Evolutionary conservation across 2,113 vertebrate species (phyloP).

Genomic region (Melanostigma gelatinosum): DNA sequence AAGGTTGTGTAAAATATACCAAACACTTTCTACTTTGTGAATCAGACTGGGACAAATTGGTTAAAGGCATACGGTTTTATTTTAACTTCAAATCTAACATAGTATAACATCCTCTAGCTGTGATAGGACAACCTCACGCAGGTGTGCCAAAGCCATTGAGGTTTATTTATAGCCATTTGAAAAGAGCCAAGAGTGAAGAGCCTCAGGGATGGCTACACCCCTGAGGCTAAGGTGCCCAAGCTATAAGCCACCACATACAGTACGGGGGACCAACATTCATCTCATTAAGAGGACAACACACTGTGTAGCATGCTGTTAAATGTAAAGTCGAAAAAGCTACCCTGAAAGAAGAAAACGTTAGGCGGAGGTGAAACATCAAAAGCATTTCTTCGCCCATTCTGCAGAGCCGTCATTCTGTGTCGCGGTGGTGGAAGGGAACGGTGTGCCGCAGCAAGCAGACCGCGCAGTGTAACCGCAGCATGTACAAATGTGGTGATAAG

Average conservation of each 20-base stretch:
- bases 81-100: neutral
- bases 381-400: constrained; percentile 61
- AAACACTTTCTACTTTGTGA: constrained; percentile 35
- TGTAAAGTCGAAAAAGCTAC: constrained; percentile 47
- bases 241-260: constrained; percentile 17
- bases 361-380: constrained; percentile 73
- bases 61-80: neutral
- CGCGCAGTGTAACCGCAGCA: constrained; percentile 38
- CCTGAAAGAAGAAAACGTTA: constrained; percentile 78
- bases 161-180: neutral
- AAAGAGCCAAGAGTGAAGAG: constrained; percentile 16
- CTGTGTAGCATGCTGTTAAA: constrained; percentile 11
- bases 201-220: constrained; percentile 19
- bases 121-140: constrained; percentile 16
- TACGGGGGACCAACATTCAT: constrained; percentile 18
- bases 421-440: constrained; percentile 29
- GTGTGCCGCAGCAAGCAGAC: constrained; percentile 64
- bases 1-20: constrained; percentile 32
- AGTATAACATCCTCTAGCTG: constrained; percentile 5
- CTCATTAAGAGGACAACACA: constrained; percentile 17
- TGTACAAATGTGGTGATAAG: constrained; percentile 63
- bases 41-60: constrained; percentile 25
- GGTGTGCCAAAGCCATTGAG: constrained; percentile 13
- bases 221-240: neutral
- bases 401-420: constrained; percentile 46